These are phyloP conservation scores for Drosophila limbata DNA, from an alignment of 2,888 invertebrate species.

Conservation along the genomic window DNA sequence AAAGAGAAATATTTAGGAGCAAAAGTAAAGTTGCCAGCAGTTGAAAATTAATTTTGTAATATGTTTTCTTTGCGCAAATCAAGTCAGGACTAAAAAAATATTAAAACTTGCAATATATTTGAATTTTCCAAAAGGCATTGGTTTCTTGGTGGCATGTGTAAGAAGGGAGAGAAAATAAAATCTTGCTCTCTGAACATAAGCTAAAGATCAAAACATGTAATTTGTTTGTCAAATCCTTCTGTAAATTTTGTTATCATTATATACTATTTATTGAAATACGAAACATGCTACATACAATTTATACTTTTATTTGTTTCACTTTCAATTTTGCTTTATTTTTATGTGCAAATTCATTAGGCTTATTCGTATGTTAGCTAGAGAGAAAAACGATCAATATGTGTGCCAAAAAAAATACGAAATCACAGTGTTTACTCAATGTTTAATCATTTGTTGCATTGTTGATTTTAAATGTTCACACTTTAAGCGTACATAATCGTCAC, in stretches of 20 bases:
- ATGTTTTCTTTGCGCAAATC: slow-evolving; percentile 41
- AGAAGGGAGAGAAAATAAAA: slow-evolving; percentile 24
- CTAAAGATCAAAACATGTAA: slow-evolving; percentile 42
- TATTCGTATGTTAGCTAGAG: slow-evolving; percentile 21
- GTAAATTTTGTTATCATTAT: slow-evolving; percentile 76
- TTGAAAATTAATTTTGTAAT: slow-evolving; percentile 33
- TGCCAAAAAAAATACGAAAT: slow-evolving; percentile 2
- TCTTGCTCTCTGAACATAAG: slow-evolving; percentile 32
- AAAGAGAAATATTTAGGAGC: slow-evolving; percentile 13
- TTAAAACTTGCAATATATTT: slow-evolving; percentile 6
- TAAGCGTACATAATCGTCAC: not conserved
- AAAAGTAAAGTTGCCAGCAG: slow-evolving; percentile 46
- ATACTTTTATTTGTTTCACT: not conserved
- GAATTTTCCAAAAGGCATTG: slow-evolving; percentile 87
- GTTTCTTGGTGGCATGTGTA: slow-evolving; percentile 92
- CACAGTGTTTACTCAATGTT: slow-evolving; percentile 10
- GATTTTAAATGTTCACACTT: slow-evolving; percentile 18
- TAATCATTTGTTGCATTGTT: slow-evolving; percentile 26
- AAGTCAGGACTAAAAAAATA: slow-evolving; percentile 18
- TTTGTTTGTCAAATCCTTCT: slow-evolving; percentile 80
- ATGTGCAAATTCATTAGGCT: slow-evolving; percentile 44
- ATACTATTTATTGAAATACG: slow-evolving; percentile 10
- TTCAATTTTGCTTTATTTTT: slow-evolving; percentile 46
- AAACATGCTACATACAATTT: slow-evolving; percentile 8
- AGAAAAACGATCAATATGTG: slow-evolving; percentile 6